These are phyloP conservation scores for Tetramorium simillimum DNA, from an alignment of 1,140 invertebrate genomes.

Conservation along the genomic window DNA sequence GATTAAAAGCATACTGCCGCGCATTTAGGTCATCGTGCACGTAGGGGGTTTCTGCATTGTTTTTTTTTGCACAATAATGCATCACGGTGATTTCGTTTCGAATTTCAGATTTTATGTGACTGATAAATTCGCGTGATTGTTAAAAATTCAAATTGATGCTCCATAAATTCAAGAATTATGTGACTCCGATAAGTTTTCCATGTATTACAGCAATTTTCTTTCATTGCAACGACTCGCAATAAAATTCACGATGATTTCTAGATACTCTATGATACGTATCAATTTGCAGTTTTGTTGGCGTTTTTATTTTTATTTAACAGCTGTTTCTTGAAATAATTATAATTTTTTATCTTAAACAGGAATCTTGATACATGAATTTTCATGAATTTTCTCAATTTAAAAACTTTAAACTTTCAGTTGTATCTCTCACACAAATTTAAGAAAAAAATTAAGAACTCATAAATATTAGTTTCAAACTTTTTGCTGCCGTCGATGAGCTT, in stretches of 20 bases:
- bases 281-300: background rate
- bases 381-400: background rate
- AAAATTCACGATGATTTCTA: background rate
- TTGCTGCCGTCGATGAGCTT: background rate
- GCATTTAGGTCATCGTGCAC: constrained; percentile 62
- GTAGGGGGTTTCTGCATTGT: constrained; percentile 34
- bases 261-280: background rate
- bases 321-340: background rate
- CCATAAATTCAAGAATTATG: background rate
- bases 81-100: constrained; percentile 1
- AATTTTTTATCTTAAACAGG: background rate
- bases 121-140: background rate
- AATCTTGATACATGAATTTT: background rate
- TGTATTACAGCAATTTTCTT: background rate
- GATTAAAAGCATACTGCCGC: constrained; percentile 62
- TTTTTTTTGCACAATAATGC: constrained; percentile 50
- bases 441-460: background rate
- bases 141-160: background rate
- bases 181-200: background rate
- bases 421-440: background rate
- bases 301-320: background rate
- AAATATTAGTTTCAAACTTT: background rate
- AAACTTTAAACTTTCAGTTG: background rate
- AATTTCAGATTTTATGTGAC: constrained; percentile 16
- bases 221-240: background rate